Evolutionary conservation across 2,113 vertebrate genomes (phyloP), one percentile per base, ranked within the genome.

Genomic region (Electrona antarctica): DNA sequence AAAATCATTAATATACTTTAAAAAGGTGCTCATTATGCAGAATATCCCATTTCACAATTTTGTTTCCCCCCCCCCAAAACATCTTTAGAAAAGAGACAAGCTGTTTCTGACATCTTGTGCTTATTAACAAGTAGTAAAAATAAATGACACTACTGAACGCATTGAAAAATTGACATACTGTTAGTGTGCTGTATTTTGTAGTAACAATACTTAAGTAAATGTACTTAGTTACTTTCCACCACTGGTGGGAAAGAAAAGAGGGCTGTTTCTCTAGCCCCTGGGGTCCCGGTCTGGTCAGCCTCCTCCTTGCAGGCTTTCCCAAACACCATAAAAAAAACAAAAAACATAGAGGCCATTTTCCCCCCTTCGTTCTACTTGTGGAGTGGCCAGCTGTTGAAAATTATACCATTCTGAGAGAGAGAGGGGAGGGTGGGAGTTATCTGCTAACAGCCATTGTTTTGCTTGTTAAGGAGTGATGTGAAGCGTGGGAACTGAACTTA

Each of bases 371-470:
- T 81, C 52, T 80, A 69, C 74, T 81, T 85, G 78, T 77, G 65
- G 58, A 69, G 70, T 12, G 52, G 62, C 84, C 91, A 93, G 89
- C 90, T 92, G 92, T 69, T 87, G 77, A 41, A 90, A 84, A 92
- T 93, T 87, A 90, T 71, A 91, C 85, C 79, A 76, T 61, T 84
- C 63, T 76, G 69, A 61, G 81, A 56, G 65, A 49, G 68, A 47
- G 59, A 45, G 67, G 41, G 33, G 28, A 21, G 14, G 68, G 60
- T 74, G 68, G 63, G 45, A 5, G 64, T 74, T 75, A 80, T 83
- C 80, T 85, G 77, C 67, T 71, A 45, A 76, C 64, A 70, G 69
- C 81, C 82, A 84, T 85, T 91, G 87, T 88, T 92, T 64, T 49
- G 82, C 62, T 52, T 64, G 69, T 57, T 64, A 74, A 88, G 88